These are phyloP conservation scores for Pituophis catenifer DNA, from an alignment of 2,113 vertebrate species.

Conservation along the genomic window DNA sequence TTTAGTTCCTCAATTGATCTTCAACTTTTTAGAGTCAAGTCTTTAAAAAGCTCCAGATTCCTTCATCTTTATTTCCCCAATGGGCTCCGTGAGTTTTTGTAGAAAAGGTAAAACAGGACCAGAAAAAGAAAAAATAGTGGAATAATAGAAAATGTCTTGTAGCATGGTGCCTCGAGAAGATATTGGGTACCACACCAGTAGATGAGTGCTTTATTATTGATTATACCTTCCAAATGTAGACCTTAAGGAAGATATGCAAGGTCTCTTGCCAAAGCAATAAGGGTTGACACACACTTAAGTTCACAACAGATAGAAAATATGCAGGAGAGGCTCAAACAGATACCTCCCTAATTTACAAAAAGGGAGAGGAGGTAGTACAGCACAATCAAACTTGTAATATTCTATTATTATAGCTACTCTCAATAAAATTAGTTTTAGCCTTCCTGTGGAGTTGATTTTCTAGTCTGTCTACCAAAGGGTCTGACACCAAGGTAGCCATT, in stretches of 20 bases:
- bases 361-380: not conserved
- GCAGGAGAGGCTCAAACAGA: not conserved
- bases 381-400: not conserved
- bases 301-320: not conserved
- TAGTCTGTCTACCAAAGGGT: not conserved
- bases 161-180: not conserved
- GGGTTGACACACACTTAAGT: not conserved
- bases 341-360: not conserved
- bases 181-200: not conserved
- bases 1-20: not conserved
- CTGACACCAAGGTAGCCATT: not conserved
- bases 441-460: not conserved
- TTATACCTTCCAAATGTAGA: not conserved
- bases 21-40: not conserved
- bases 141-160: not conserved
- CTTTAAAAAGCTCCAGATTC: not conserved
- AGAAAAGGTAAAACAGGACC: not conserved
- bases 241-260: not conserved
- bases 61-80: not conserved
- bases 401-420: not conserved
- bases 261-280: not conserved
- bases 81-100: not conserved
- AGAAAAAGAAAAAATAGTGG: not conserved
- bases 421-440: not conserved
- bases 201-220: not conserved